Base-by-base conservation (phyloP, 2,888 invertebrate species). In the Patella ulyssiponensis region DNA sequence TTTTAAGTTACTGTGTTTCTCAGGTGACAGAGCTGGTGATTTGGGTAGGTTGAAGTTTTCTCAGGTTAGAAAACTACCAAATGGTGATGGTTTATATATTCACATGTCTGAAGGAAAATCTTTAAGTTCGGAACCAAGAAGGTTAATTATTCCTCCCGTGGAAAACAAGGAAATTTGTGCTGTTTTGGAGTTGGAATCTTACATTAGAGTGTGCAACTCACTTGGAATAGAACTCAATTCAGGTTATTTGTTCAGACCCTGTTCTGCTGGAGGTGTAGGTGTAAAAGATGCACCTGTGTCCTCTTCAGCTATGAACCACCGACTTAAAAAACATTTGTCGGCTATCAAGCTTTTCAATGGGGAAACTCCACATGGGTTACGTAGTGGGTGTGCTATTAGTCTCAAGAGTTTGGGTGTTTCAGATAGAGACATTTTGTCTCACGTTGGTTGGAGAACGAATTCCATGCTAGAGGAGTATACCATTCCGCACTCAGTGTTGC, bases 371-470 rank as follows among this genome's bases (percentile, higher is more conserved):
- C 64, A 64, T 64, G 23, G 23, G 20, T 64, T 64, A n/a, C 20
- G 64, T 11, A 64, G 64, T 52, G 75, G 75, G 44, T 75, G 75
- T 75, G 75, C 75, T 23, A 23, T 75, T 51, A 75, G 69, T 27
- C 27, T 75, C n/a, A n/a, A 11, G 14, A 14, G 27, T 3, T 51
- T 20, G 23, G 71, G 71, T n/a, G n/a, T 27, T 53, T 53, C 20
- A 20, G 56, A 69, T 33, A 33, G 20, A 54, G 69, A 71, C 27
- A 71, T 75, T 70, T 70, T 75, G 53, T 53, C 69, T 15, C 71
- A 71, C 51, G 69, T 71, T 27, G 75, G 75, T 20, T 75, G 71
- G 75, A 53, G 33, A 70, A 70, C 71, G 23, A 54, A 44, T 14
- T 3, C 20, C n/a, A 70, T 52, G 44, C 23, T 54, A 33, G 54